Conservation (phyloP, 2,888 invertebrate genomes). For the Leptura quadrifasciata region DNA sequence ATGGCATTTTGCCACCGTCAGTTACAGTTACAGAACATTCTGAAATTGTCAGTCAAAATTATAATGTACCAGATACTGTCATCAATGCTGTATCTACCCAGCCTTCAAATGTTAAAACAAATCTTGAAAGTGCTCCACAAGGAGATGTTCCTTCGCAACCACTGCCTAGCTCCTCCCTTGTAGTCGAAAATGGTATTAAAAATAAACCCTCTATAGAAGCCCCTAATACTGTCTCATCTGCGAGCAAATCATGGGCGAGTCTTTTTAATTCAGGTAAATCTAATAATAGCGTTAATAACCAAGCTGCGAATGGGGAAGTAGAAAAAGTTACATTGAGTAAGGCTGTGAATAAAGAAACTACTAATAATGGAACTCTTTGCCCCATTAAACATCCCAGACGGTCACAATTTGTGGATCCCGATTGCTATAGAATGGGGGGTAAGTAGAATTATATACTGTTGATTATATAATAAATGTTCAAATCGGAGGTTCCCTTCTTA, state of each 20-base stretch:
- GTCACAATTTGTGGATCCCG: slow-evolving; percentile 79
- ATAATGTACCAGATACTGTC: not conserved
- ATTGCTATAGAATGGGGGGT: slow-evolving; percentile 84
- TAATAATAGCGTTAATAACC: slow-evolving; percentile 41
- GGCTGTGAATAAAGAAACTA: slow-evolving; percentile 57
- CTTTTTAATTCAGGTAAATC: slow-evolving; percentile 74
- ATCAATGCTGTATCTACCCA: not conserved
- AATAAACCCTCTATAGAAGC: slow-evolving; percentile 23
- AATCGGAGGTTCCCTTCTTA: too few species aligned
- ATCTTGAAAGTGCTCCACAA: not conserved
- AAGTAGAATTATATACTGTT: slow-evolving; percentile 63
- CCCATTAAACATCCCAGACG: slow-evolving; percentile 72
- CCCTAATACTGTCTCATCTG: slow-evolving; percentile 41
- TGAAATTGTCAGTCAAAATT: not conserved
- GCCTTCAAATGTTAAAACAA: not conserved
- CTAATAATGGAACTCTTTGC: slow-evolving; percentile 62
- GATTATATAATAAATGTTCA: too few species aligned
- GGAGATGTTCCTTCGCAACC: not conserved
- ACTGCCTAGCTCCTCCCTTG: not conserved
- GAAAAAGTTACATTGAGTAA: slow-evolving; percentile 41
- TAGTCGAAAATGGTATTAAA: slow-evolving; percentile 44
- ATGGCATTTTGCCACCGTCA: not conserved
- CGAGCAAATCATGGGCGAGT: slow-evolving; percentile 81
- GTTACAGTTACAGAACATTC: not conserved
- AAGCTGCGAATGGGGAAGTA: slow-evolving; percentile 53